A percentile compares a stretch with the other conserved stretches of the same genome.
These are phyloP conservation scores for Gryon sp. DNA, from an alignment of 1,140 invertebrate genomes.

Conservation along the genomic window DNA sequence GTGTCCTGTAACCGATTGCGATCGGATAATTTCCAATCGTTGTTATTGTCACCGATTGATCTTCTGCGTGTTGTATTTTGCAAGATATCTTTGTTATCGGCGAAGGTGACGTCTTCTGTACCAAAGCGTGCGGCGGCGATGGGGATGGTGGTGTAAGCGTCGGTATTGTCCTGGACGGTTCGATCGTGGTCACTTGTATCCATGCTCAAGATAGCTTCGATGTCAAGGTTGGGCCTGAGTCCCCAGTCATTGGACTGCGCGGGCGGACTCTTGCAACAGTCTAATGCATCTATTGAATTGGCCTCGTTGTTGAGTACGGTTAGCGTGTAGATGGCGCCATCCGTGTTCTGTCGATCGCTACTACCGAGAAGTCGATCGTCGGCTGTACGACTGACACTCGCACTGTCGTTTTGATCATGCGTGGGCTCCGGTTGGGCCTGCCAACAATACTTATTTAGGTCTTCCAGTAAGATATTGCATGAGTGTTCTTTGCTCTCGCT, in stretches of 20 bases:
- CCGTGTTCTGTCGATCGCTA: conserved; percentile 79
- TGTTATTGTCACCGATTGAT: conserved; percentile 86
- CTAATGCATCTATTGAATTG: conserved; percentile 80
- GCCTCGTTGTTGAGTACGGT: conserved; percentile 80
- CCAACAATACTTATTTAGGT: conserved; percentile 90
- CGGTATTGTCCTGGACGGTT: conserved; percentile 35
- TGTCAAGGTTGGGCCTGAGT: conserved; percentile 74
- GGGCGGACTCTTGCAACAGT: conserved; percentile 76
- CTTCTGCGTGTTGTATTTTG: conserved; percentile 72
- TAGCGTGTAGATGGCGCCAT: conserved; percentile 81
- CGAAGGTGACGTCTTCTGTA: conserved; percentile 82
- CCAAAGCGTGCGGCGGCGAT: conserved; percentile 60
- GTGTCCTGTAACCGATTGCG: conserved; percentile 83
- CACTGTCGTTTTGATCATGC: conserved; percentile 27
- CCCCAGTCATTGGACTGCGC: conserved; percentile 72
- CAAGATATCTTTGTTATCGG: conserved; percentile 83
- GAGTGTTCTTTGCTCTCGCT: conserved; percentile 83
- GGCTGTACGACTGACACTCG: conserved; percentile 30
- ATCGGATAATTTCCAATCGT: conserved; percentile 88
- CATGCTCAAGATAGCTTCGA: conserved; percentile 78
- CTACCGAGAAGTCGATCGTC: conserved; percentile 61
- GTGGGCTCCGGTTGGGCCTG: conserved; percentile 69
- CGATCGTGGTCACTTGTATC: conserved; percentile 68
- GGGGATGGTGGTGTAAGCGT: conserved; percentile 65
- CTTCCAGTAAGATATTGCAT: conserved; percentile 87